Base-by-base conservation (phyloP, 1,140 invertebrate genomes). In the Leptinotarsa texana region DNA sequence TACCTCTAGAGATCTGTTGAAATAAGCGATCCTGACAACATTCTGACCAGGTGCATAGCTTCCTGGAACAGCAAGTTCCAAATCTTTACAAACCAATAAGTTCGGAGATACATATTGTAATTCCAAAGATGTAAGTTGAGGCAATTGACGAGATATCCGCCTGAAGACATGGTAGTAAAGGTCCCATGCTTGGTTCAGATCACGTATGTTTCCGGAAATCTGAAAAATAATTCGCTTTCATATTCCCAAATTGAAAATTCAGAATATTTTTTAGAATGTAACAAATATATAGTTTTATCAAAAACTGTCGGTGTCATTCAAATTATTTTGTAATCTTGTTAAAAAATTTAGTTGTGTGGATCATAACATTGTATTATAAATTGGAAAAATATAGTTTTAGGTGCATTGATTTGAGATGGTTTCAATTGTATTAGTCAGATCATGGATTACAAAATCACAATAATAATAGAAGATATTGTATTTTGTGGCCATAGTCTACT, bases 151-250 rank as follows among this genome's bases (percentile, higher is more conserved):
- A 1, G 95, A 95, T 79, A 99, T 99, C 72, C 96, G 90, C 66
- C 97, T 89, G 84, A 99, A 99, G 13, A 99, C 97, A 82, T 98
- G 95, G 86, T 99, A 99, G 85, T 99, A 99, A 0, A 99, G 87
- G 84, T 99, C 98, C 98, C 98, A 99, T 15, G 98, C 98, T 84
- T 97, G 95, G 82, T 97, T 98, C 24, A 99, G 86, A 81, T 99
- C 96, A 72, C 96, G 90, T 1, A 94, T 91, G 80, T 97, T 96
- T 3, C 92, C 90, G 0, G 94, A 94, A 18, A 91, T 87, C 87
- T 88, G 75, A 22, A 79, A 79, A 73, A 71, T 48, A 68, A 72
- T 15, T 11, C 27, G 57, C 13, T 57, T 18, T 18, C 17, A 57
- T 57, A 17, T n/a, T 57, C 51, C 5, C 13, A 57, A 57, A 57